These are phyloP conservation scores for Gopherus evgoodei DNA, from an alignment of 2,113 vertebrate species.

Conservation along the genomic window DNA sequence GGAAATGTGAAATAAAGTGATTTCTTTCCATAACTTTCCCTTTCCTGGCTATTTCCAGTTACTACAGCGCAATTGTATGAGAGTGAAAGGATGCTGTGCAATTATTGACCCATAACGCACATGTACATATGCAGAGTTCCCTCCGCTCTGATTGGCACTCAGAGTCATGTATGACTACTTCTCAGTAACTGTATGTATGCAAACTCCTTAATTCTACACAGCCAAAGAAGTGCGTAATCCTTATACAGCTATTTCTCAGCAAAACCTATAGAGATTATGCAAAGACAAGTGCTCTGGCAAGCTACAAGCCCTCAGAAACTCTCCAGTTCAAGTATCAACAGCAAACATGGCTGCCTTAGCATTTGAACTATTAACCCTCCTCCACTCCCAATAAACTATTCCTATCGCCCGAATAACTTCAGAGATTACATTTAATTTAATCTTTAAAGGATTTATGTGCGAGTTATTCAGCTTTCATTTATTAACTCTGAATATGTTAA, in stretches of 20 bases:
- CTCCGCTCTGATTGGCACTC: not conserved
- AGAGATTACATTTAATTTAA: not conserved
- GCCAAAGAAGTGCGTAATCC: not conserved
- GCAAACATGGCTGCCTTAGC: not conserved
- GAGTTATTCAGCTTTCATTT: slow-evolving; percentile 30
- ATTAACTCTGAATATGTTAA: not conserved
- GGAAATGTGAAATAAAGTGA: not conserved
- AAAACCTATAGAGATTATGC: not conserved
- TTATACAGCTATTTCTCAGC: not conserved
- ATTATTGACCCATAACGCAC: not conserved
- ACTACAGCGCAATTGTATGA: not conserved
- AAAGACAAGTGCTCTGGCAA: not conserved
- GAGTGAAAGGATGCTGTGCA: not conserved
- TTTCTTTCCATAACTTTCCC: not conserved
- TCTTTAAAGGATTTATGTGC: slow-evolving; percentile 32
- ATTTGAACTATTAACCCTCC: not conserved
- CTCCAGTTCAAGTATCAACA: not conserved
- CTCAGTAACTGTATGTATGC: not conserved
- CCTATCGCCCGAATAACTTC: not conserved
- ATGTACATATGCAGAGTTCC: not conserved
- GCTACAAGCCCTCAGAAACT: not conserved
- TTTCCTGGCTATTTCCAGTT: not conserved
- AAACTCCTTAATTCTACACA: not conserved
- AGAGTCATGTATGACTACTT: not conserved
- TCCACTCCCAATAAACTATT: not conserved